These are phyloP conservation scores for Cryptoleucopteryx plumbea DNA, from an alignment of 2,113 vertebrate genomes.

Conservation along the genomic window DNA sequence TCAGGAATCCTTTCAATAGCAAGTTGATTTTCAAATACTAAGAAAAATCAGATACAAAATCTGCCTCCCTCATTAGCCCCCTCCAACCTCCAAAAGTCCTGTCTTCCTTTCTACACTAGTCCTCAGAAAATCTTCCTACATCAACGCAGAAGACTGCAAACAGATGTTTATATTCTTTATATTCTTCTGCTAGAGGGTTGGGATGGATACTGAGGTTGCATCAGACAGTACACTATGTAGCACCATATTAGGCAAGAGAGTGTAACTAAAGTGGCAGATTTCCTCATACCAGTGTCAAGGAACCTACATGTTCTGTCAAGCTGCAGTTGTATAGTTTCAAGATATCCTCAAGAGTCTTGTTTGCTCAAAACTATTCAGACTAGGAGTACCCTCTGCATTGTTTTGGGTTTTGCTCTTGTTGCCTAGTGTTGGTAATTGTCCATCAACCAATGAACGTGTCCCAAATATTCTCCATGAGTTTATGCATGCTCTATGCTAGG, in stretches of 20 bases:
- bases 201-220: not conserved
- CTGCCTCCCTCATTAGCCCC: not conserved
- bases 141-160: not conserved
- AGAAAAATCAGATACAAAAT: not conserved
- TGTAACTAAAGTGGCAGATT: not conserved
- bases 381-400: not conserved
- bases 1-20: not conserved
- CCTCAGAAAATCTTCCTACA: not conserved
- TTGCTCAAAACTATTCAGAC: not conserved
- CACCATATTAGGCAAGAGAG: not conserved
- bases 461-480: not conserved
- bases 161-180: not conserved
- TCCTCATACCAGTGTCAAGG: not conserved
- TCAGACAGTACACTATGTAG: not conserved
- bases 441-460: not conserved
- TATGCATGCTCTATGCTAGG: not conserved
- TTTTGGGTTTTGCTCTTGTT: not conserved
- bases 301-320: not conserved
- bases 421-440: not conserved
- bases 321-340: not conserved
- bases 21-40: not conserved
- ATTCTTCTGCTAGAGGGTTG: not conserved
- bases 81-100: not conserved
- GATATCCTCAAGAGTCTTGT: not conserved
- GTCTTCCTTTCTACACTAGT: not conserved